Base-by-base conservation (phyloP, 1,140 invertebrate genomes). In the Neodiprion fabricii region DNA sequence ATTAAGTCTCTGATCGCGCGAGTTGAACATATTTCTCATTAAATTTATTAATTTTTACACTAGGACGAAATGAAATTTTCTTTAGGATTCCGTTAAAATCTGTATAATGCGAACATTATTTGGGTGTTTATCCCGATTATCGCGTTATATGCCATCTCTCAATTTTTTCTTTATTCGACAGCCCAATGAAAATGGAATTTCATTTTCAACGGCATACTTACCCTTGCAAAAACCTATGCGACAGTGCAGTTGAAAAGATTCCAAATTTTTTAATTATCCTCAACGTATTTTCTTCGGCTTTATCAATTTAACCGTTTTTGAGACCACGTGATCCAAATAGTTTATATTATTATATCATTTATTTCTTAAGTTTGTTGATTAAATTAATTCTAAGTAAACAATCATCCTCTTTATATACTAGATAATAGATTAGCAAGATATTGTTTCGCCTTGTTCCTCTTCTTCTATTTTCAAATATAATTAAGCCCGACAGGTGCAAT, bases 211-310 rank as follows among this genome's bases (percentile, higher is more conserved):
- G 28, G 28, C 28, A 5, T 5, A 65, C 7, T 65, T 65, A 65
- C 17, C 61, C 12, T 40, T 40, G 3, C 28, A 40, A 40, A 61
- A 61, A 61, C 4, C 0, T 23, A 12, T 71, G n/a, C 48, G 9
- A 48, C 12, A 71, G 70, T 71, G 70, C 70, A 71, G 47, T 71
- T 71, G 14, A 71, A 49, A 71, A 8, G 70, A 71, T 71, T 14
- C 70, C 28, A 40, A 40, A 40, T 40, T 40, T 40, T 40, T 40
- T 40, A 40, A 40, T 61, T 12, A 61, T 17, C 53, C 53, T 61
- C 28, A 40, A 40, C 5, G n/a, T 17, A 61, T 61, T 7, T 61
- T 61, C 3, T 61, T 61, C 9, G n/a, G 14, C 11, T 9, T 17
- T 61, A 61, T 61, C 53, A 61, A 8, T 61, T 17, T 61, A 14